phyloP scores from a whole-genome alignment of 2,113 vertebrate species.

The Hypanus sabinus region DNA sequence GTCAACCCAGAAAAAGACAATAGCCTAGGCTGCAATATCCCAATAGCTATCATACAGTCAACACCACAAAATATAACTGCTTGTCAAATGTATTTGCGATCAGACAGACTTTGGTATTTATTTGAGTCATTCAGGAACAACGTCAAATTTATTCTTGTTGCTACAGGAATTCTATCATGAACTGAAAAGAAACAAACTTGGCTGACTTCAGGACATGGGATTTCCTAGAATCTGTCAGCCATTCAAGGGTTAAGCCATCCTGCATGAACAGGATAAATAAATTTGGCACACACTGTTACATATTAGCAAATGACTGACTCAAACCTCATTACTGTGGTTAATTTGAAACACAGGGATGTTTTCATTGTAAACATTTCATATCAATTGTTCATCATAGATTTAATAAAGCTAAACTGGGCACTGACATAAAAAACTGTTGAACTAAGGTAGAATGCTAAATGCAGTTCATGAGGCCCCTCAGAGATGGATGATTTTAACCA shows the following conservation, averaged over 20 bases:
- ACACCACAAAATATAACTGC: neutral
- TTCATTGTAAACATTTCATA: slow-evolving; percentile 25
- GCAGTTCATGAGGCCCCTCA: neutral
- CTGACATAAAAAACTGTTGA: slow-evolving; percentile 9
- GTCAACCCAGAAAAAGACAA: neutral
- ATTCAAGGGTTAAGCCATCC: neutral
- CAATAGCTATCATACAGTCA: neutral
- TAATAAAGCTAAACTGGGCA: slow-evolving; percentile 8
- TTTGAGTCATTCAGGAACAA: neutral
- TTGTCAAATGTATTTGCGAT: neutral
- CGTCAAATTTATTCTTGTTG: neutral
- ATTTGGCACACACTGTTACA: slow-evolving; percentile 5
- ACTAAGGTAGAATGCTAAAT: neutral
- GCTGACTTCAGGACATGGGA: neutral
- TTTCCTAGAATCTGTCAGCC: too few relatives aligned
- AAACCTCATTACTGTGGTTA: slow-evolving; percentile 19
- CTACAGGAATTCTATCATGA: neutral
- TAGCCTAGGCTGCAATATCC: neutral
- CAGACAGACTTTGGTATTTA: neutral
- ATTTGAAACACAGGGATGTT: slow-evolving; percentile 29
- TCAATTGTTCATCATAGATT: slow-evolving; percentile 1
- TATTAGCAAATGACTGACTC: neutral
- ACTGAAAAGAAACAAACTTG: neutral
- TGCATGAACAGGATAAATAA: neutral
- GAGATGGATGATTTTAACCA: neutral